Evolutionary conservation across 2,888 invertebrate species (phyloP), one percentile per base, ranked within the genome.

Genomic region (Danaus chrysippus): DNA sequence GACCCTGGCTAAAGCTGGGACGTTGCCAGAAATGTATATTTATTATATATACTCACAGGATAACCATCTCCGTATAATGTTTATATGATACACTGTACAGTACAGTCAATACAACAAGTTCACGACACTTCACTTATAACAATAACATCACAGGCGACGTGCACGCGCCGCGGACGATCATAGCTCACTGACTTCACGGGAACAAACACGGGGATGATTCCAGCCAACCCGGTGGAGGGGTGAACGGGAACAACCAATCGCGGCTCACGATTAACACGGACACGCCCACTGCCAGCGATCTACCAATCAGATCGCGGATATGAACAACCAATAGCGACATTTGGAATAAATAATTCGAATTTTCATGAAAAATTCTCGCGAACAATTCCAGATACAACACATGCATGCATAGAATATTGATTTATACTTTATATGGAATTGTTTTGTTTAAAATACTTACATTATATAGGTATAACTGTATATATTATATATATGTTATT

Each of bases 181-280:
- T 78, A 83, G 84, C 84, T 76, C 78, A 91, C 91, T 91, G 87
- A 85, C 78, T 83, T 79, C 76, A 86, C 84, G 86, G 88, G 87
- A 88, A 89, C 87, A 89, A 87, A 88, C 88, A 88, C 73, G 77
- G 89, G 90, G 90, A 81, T 87, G 88, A 78, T 82, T 76, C 71
- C 69, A 75, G 84, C 87, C 87, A 82, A 78, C 83, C 23, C 41
- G 63, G 62, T 74, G 76, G 79, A 82, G 81, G 85, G 83, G 78
- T 71, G 23, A 71, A 53, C 23, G 54, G 8, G 23, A 43, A 44
- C 65, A 58, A 57, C 90, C 85, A 89, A 88, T 88, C 64, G 60
- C 41, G 64, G 44, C 3, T 53, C 64, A 57, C 67, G 68, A 58
- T 63, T 70, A 58, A 44, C 65, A 58, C 63, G 75, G 73, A 72